Conservation (phyloP, 2,888 invertebrate genomes). For the Acanthosoma haemorrhoidale region DNA sequence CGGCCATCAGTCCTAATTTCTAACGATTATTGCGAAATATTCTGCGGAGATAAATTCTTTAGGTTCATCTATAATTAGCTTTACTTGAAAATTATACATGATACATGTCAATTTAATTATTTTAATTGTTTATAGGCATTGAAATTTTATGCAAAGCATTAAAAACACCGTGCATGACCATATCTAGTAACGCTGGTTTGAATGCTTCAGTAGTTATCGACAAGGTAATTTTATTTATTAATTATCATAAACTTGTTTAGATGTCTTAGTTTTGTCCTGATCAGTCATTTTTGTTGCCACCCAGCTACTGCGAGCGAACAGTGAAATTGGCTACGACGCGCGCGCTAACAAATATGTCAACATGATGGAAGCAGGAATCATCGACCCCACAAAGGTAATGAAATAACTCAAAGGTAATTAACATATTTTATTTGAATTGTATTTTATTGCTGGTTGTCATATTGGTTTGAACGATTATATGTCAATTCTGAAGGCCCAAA, state of each 20-base stretch:
- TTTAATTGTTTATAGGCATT: constrained; percentile 44
- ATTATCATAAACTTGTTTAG: neutral
- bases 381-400: constrained; percentile 51
- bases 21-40: too few species aligned
- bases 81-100: too few species aligned
- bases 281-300: neutral
- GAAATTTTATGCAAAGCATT: constrained; percentile 49
- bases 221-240: constrained; percentile 43
- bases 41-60: too few species aligned
- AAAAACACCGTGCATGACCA: constrained; percentile 50
- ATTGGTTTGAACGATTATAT: too few species aligned
- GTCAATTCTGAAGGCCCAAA: too few species aligned
- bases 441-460: too few species aligned
- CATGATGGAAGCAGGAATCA: constrained; percentile 50
- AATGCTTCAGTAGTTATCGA: constrained; percentile 48
- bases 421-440: too few species aligned
- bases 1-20: too few species aligned
- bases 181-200: constrained; percentile 50
- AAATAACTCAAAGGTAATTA: too few species aligned
- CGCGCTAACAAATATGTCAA: constrained; percentile 49
- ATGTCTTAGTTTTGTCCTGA: neutral
- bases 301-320: constrained; percentile 4
- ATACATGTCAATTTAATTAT: too few species aligned
- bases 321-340: constrained; percentile 48
- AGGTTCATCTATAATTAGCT: too few species aligned